Base-by-base conservation (phyloP, 2,888 invertebrate genomes). In the Cephus nigrinus region DNA sequence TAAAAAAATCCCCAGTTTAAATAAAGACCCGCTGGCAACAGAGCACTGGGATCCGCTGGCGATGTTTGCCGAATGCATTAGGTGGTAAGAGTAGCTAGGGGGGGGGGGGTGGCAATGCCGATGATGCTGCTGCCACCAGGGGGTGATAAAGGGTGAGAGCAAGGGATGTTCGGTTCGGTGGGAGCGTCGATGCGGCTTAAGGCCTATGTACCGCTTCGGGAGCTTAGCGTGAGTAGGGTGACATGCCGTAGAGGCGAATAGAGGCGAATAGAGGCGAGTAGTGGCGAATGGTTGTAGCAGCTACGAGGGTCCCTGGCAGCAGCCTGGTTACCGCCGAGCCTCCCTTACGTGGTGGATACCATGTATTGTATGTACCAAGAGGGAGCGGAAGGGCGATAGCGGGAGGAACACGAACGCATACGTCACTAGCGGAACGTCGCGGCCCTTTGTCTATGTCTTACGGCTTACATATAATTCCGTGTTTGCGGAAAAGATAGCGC, bases 401-500 rank as follows among this genome's bases (percentile, higher is more conserved):
- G 33, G n/a, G 34, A 30, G 76, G 40, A 72, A 35, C 36, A 74
- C 73, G 78, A 73, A 76, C 35, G 36, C 40, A 76, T 73, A 77
- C 78, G 79, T 75, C 75, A 68, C 74, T 79, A 36, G 34, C 73
- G 75, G 72, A 81, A 77, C 80, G 80, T 81, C 80, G 81, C 83
- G 76, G 69, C 81, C 90, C 88, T 91, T 91, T 91, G 91, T 91
- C 91, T 90, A 88, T 90, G 91, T 90, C 91, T 94, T 93, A 94
- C 92, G 93, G 93, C 93, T 93, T 93, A 93, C 93, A 93, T 93
- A 92, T 93, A 93, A 94, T 93, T 94, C 93, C 93, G 92, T 93
- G 91, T 93, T 94, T 93, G 93, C 93, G 92, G 92, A 94, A 94
- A 90, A 90, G 91, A 90, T 91, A 84, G 83, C 80, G 76, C 74